Conservation (phyloP, 1,140 invertebrate genomes). For the Pinna nobilis region DNA sequence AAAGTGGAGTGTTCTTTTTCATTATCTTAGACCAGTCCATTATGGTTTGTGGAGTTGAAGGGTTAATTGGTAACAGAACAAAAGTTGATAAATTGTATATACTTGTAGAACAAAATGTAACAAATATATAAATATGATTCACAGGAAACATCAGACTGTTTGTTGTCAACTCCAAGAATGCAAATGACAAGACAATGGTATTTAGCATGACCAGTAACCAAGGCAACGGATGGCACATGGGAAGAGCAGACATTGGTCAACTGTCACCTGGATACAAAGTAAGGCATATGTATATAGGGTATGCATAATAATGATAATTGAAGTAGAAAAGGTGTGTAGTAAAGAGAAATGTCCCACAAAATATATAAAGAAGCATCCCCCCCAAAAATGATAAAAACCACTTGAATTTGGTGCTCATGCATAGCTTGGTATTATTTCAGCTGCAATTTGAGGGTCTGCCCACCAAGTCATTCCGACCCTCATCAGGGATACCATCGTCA, state of each 20-base stretch:
- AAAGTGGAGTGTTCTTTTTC: no score
- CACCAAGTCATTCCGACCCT: constrained; percentile 34
- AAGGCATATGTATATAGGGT: neutral
- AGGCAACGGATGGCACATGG: constrained; percentile 57
- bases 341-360: no score
- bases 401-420: neutral
- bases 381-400: no score
- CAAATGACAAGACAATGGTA: constrained; percentile 44
- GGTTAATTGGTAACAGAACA: no score
- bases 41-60: no score
- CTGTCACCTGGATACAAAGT: constrained; percentile 63
- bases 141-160: constrained; percentile 56
- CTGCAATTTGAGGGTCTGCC: constrained; percentile 59
- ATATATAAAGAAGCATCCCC: no score
- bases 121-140: no score
- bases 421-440: constrained; percentile 34
- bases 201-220: constrained; percentile 51
- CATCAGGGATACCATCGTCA: constrained; percentile 41
- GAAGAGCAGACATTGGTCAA: constrained; percentile 59
- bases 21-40: no score
- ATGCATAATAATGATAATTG: no score
- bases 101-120: no score
- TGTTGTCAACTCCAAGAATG: constrained; percentile 52
- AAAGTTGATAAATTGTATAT: no score
- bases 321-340: no score